These are phyloP conservation scores for Periphyllus acericola DNA, from an alignment of 2,888 invertebrate species.

Conservation along the genomic window DNA sequence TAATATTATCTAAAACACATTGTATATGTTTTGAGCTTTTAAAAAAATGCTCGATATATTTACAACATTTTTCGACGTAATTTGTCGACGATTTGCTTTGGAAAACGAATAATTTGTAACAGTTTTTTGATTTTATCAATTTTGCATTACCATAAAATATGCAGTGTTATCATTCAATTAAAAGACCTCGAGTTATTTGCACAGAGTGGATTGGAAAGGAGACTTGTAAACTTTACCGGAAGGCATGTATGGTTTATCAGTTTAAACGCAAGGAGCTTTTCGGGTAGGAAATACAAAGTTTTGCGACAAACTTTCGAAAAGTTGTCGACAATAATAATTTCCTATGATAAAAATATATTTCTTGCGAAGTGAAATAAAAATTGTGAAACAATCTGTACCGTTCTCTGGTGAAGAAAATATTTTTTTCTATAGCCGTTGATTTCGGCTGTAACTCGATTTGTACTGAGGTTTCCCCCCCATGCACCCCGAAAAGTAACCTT, in stretches of 20 bases:
- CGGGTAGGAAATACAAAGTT: constrained; percentile 36
- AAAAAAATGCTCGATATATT: not conserved
- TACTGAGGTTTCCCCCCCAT: not conserved
- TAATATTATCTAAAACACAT: not conserved
- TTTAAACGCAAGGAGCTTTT: constrained; percentile 27
- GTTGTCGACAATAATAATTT: constrained; percentile 50
- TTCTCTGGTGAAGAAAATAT: constrained; percentile 24
- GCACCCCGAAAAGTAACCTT: constrained; percentile 6
- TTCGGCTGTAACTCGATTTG: constrained; percentile 40
- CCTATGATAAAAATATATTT: constrained; percentile 31
- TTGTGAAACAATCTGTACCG: constrained; percentile 34
- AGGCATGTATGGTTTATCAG: constrained; percentile 41
- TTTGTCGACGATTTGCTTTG: not conserved
- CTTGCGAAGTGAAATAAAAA: not conserved
- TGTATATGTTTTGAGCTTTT: not conserved
- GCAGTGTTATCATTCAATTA: constrained; percentile 24
- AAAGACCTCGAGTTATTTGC: constrained; percentile 30
- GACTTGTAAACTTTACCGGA: constrained; percentile 17
- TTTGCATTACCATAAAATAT: not conserved
- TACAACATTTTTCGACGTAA: not conserved
- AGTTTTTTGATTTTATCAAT: not conserved
- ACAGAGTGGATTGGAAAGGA: constrained; percentile 29
- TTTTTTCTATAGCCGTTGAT: constrained; percentile 45
- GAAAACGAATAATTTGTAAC: not conserved
- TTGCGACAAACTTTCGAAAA: constrained; percentile 37